Evolutionary conservation across 1,140 invertebrate species (phyloP).

Genomic region (Choristoneura fumiferana): DNA sequence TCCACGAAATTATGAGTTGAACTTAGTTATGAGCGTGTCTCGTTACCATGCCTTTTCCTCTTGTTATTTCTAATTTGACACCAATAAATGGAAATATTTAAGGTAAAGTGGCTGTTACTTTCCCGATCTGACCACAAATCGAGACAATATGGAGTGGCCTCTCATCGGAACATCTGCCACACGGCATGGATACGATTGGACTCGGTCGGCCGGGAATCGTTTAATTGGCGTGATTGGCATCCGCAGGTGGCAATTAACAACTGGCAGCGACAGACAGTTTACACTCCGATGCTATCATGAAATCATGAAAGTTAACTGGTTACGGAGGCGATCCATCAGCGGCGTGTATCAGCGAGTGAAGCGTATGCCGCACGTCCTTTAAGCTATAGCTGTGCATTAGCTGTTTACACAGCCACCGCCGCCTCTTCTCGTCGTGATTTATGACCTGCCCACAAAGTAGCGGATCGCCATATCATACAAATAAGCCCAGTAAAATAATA

Average conservation of each 20-base stretch:
- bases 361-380: neutral
- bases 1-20: no score
- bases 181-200: no score
- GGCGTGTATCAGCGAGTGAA: conserved; percentile 7
- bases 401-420: conserved; percentile 1
- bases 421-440: conserved; percentile 13
- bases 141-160: no score
- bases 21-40: no score
- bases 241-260: neutral
- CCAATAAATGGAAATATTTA: no score
- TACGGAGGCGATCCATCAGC: conserved; percentile 3
- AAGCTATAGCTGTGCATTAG: conserved; percentile 2
- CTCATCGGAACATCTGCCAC: no score
- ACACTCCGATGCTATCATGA: neutral
- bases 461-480: conserved; percentile 10
- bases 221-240: neutral
- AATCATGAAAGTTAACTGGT: neutral
- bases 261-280: neutral
- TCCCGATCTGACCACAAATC: no score
- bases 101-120: no score
- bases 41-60: no score
- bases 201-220: no score
- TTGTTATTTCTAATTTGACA: no score
- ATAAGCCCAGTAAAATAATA: conserved; percentile 16
- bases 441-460: conserved; percentile 15